Percentiles rank a stretch among this genome's conserved stretches.
Evolutionary conservation across 2,888 invertebrate genomes (phyloP).

Genomic region (Elaeidobius kamerunicus): DNA sequence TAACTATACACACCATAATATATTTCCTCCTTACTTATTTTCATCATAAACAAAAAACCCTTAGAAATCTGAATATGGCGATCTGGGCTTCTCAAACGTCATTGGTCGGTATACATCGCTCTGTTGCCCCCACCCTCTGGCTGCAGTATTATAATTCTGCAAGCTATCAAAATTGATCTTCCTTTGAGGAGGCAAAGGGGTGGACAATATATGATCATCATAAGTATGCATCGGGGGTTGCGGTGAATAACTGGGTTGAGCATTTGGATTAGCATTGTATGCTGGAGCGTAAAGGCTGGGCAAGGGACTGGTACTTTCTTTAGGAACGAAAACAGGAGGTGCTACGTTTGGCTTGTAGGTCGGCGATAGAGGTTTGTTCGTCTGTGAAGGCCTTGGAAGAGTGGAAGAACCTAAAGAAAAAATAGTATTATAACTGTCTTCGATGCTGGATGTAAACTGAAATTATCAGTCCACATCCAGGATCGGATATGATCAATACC

Average conservation of each 20-base stretch:
- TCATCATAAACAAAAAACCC: background rate
- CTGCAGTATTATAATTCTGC: constrained; percentile 77
- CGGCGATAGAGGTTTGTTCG: constrained; percentile 40
- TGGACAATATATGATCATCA: constrained; percentile 22
- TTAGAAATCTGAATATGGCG: constrained; percentile 40
- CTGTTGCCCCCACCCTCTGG: constrained; percentile 76
- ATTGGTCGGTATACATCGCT: constrained; percentile 70
- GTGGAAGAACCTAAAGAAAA: constrained; percentile 38
- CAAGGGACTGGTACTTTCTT: constrained; percentile 40
- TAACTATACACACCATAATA: background rate
- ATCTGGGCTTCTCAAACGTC: constrained; percentile 57
- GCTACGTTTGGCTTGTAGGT: constrained; percentile 42
- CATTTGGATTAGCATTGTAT: constrained; percentile 34
- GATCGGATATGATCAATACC: no score
- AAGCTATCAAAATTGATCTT: constrained; percentile 41
- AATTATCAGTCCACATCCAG: no score
- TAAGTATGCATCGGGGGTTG: constrained; percentile 23
- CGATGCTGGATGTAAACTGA: no score
- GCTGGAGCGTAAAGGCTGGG: constrained; percentile 34
- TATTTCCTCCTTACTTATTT: background rate
- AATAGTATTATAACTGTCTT: no score
- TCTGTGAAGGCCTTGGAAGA: constrained; percentile 41
- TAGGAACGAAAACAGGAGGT: constrained; percentile 44
- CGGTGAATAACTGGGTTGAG: constrained; percentile 18
- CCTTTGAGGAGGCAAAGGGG: constrained; percentile 34